A percentile compares a stretch with the other conserved stretches of the same genome.
Evolutionary conservation across 2,888 invertebrate species (phyloP).

Genomic region (Pelosia muscerda): DNA sequence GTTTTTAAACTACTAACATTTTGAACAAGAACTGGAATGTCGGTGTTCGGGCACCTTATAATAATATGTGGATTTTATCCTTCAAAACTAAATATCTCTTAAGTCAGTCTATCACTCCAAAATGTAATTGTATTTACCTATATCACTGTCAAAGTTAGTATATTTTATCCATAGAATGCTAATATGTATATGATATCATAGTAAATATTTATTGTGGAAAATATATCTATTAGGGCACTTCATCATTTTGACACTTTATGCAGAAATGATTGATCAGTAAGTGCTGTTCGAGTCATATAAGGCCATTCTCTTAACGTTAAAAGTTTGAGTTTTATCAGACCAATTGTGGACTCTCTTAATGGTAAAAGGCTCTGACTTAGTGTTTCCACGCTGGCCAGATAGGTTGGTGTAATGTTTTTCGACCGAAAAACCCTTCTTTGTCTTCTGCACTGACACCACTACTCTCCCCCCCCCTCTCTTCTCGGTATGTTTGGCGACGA

Average conservation of each 20-base stretch:
- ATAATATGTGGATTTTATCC: background rate
- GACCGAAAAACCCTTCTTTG: too few relatives aligned
- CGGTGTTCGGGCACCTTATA: background rate
- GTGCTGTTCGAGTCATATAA: background rate
- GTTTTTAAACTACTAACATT: background rate
- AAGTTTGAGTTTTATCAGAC: too few relatives aligned
- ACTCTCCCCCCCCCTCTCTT: too few relatives aligned
- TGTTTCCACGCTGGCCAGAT: too few relatives aligned
- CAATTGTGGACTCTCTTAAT: too few relatives aligned
- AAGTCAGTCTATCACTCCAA: background rate
- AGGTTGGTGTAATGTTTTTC: too few relatives aligned
- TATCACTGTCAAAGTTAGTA: background rate
- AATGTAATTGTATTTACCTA: too few relatives aligned
- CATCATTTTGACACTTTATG: background rate
- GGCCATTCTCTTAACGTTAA: too few relatives aligned
- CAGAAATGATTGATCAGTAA: background rate
- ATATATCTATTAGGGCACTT: background rate
- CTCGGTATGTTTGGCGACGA: too few relatives aligned
- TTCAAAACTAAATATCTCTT: background rate
- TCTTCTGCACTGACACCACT: too few relatives aligned
- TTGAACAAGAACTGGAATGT: background rate
- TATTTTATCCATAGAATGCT: background rate
- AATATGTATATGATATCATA: constrained; percentile 4
- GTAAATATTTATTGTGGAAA: background rate
- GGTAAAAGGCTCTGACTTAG: too few relatives aligned